Percentiles rank a stretch among this genome's conserved stretches.
These are phyloP conservation scores for Acanthacorydalis orientalis DNA, from an alignment of 2,888 invertebrate genomes.

Conservation along the genomic window DNA sequence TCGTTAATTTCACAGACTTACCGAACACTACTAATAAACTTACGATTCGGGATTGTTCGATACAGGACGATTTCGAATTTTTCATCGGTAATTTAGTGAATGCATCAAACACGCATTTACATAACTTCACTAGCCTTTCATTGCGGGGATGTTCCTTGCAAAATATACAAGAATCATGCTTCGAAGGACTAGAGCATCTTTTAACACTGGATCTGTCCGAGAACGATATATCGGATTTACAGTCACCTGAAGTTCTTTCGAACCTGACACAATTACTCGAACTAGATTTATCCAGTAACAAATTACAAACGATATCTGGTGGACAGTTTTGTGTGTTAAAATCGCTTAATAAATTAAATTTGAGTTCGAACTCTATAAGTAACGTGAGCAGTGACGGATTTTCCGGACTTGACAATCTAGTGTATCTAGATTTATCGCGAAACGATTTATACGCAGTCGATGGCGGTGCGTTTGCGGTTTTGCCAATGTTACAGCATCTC, in stretches of 20 bases:
- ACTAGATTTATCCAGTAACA: conserved; percentile 44
- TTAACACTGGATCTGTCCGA: conserved; percentile 15
- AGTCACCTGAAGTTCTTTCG: conserved; percentile 1
- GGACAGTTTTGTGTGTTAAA: conserved; percentile 36
- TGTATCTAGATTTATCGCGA: conserved; percentile 50
- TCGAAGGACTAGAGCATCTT: conserved; percentile 11
- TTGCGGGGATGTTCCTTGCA: conserved; percentile 8
- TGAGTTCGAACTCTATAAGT: conserved; percentile 49
- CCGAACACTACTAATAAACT: conserved; percentile 10
- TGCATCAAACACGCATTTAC: conserved; percentile 8
- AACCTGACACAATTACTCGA: conserved; percentile 29
- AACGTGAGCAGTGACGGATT: conserved; percentile 39
- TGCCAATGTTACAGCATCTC: conserved; percentile 45
- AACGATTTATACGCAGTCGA: conserved; percentile 42
- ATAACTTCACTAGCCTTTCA: conserved; percentile 8
- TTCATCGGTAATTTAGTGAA: conserved; percentile 12
- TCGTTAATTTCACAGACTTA: conserved; percentile 8
- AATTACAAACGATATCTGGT: conserved; percentile 31
- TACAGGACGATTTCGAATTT: conserved; percentile 14
- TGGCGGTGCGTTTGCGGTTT: conserved; percentile 36
- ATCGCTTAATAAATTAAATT: conserved; percentile 42
- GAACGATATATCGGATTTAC: conserved; percentile 11
- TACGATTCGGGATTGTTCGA: conserved; percentile 9
- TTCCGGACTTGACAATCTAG: conserved; percentile 40
- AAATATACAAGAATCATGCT: conserved; percentile 3